A percentile compares a stretch with the other conserved stretches of the same genome.
These are phyloP conservation scores for Phyllostomus hastatus DNA, from an alignment of 2,113 vertebrate species.

Conservation along the genomic window DNA sequence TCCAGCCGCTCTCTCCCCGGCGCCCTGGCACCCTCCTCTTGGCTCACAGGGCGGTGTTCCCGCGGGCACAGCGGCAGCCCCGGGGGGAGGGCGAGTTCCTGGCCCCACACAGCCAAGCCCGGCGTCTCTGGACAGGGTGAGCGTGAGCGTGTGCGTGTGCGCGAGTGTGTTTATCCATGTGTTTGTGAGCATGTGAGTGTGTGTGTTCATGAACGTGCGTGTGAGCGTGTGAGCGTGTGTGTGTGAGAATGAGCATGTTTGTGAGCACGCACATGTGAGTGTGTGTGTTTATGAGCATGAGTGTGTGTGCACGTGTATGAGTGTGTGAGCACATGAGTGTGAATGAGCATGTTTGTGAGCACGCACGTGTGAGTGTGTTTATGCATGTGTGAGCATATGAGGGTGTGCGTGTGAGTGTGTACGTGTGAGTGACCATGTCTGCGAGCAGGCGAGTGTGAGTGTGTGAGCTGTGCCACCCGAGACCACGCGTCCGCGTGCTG, in stretches of 20 bases:
- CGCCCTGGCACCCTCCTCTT: not conserved
- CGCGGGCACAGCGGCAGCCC: not conserved
- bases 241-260: too few species aligned
- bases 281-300: not conserved
- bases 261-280: not conserved
- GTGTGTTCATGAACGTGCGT: not conserved
- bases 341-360: not conserved
- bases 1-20: not conserved
- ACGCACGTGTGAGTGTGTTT: too few species aligned
- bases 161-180: not conserved
- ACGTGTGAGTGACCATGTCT: not conserved
- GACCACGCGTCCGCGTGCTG: fast-evolving
- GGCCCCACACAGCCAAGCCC: not conserved
- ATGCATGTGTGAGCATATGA: not conserved
- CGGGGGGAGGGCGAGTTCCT: not conserved
- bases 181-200: not conserved
- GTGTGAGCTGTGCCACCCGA: not conserved
- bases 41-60: not conserved
- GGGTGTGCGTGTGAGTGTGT: too few species aligned
- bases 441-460: not conserved
- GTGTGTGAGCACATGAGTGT: too few species aligned
- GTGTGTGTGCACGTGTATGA: not conserved
- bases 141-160: not conserved
- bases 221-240: too few species aligned
- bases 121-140: not conserved